phyloP scores from a whole-genome alignment of 2,113 vertebrate species.

The Lasiurus borealis region DNA sequence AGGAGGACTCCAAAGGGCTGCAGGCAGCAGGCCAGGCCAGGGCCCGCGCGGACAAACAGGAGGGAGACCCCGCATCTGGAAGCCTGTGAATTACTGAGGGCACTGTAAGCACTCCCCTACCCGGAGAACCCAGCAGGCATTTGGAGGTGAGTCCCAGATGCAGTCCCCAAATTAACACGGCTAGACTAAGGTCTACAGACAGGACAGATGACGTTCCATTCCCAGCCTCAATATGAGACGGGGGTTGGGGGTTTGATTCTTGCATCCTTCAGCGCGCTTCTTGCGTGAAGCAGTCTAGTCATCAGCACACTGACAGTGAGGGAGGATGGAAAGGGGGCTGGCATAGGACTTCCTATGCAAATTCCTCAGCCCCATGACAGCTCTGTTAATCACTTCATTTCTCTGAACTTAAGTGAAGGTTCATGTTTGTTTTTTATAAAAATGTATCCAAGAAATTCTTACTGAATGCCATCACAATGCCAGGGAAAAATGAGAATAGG shows the following conservation, averaged over 20 bases:
- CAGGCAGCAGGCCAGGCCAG: neutral
- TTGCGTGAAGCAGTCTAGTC: neutral
- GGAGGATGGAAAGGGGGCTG: accelerated
- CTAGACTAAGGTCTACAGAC: neutral
- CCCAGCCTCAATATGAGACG: neutral
- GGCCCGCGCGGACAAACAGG: neutral
- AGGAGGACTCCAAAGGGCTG: neutral
- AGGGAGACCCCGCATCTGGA: neutral
- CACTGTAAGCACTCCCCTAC: neutral
- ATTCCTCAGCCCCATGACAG: neutral
- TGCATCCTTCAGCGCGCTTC: neutral
- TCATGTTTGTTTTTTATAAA: neutral
- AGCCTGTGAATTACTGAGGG: neutral
- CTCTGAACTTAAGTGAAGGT: neutral
- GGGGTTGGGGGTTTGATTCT: too few species aligned
- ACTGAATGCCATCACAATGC: neutral
- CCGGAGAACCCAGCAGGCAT: neutral
- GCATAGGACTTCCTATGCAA: neutral
- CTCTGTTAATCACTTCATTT: neutral
- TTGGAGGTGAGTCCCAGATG: neutral
- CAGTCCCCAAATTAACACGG: neutral
- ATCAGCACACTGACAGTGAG: neutral
- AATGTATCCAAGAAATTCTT: neutral
- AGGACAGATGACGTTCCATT: neutral
- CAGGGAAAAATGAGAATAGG: neutral